Base-by-base conservation (phyloP, 2,113 vertebrate species). In the Bufo gargarizans region DNA sequence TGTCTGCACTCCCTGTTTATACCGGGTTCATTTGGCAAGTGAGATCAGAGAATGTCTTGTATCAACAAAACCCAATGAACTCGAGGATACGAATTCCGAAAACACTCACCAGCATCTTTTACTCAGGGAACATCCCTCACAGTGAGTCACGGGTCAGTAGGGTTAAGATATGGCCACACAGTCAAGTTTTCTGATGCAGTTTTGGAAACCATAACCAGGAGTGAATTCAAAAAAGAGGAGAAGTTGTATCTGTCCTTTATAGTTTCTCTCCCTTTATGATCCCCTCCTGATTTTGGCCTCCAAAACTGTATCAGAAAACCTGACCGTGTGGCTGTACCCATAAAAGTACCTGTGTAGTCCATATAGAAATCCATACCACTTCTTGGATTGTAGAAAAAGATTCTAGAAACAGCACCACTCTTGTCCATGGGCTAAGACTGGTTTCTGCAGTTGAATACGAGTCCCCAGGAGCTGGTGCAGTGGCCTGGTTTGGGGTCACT, bases 1-100 rank as follows among this genome's bases (percentile, higher is more conserved):
- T 65, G 58, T 63, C 43, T 49, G 17, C 59, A 13, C 47, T n/a
- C 59, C 80, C 80, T 82, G 80, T 82, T 82, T 82, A 82, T 82
- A 19, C 13, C 8, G 81, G 2, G 14, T 45, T 67, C 59, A 11
- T 49, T 82, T 82, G 81, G 59, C 59, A 67, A 82, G 81, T 82
- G 81, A 82, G 81, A 82, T 82, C 81, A 82, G 81, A 82, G 81
- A 81, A 81, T 61, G n/a, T 61, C 78, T 81, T 59, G 33, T 33
- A 55, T 81, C 78, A 81, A 81, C 56, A 81, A 59, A 81, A 43
- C 33, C 55, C n/a, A 13, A 45, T 43, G 56, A 19, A 67, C 81
- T 82, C 12, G 11, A 20, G 61, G 61, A 82, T 50, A 82, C 17
- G 49, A 6, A 65, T 53, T 7, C 81, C n/a, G 19, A 56, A 79